Conservation (phyloP, 2,113 vertebrate species). For the Propithecus coquereli region DNA sequence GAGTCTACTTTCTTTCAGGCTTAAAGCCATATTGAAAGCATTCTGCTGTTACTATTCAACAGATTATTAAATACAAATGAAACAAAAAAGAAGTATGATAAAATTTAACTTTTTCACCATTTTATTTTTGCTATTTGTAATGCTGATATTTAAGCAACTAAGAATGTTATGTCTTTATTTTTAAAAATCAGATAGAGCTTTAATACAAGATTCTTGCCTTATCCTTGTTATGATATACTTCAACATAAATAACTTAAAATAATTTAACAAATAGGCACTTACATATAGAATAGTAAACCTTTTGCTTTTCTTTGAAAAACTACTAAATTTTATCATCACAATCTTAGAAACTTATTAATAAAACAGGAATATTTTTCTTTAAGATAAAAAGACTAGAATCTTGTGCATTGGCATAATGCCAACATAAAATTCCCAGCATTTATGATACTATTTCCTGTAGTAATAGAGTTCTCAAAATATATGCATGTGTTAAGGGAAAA, state of each 20-base stretch:
- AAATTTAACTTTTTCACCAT: slow-evolving; percentile 41
- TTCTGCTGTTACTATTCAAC: slow-evolving; percentile 38
- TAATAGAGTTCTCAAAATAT: slow-evolving; percentile 26
- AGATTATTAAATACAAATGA: slow-evolving; percentile 52
- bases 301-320: slow-evolving; percentile 18
- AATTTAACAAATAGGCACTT: neutral
- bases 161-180: neutral
- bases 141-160: slow-evolving; percentile 16
- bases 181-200: slow-evolving; percentile 5
- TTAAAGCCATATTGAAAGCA: slow-evolving; percentile 65
- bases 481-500: neutral
- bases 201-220: slow-evolving; percentile 31
- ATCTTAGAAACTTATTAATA: neutral
- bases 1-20: slow-evolving; percentile 51
- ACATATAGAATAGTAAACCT: neutral
- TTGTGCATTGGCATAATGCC: neutral
- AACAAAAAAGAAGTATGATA: slow-evolving; percentile 36
- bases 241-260: slow-evolving; percentile 29
- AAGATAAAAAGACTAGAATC: slow-evolving; percentile 45
- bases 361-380: slow-evolving; percentile 1
- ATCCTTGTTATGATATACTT: neutral
- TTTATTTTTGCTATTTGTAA: slow-evolving; percentile 36
- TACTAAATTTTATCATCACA: slow-evolving; percentile 24
- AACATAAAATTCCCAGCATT: slow-evolving; percentile 37
- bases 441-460: slow-evolving; percentile 27